Conservation (phyloP, 2,113 vertebrate genomes). For the Gobiocypris rarus region DNA sequence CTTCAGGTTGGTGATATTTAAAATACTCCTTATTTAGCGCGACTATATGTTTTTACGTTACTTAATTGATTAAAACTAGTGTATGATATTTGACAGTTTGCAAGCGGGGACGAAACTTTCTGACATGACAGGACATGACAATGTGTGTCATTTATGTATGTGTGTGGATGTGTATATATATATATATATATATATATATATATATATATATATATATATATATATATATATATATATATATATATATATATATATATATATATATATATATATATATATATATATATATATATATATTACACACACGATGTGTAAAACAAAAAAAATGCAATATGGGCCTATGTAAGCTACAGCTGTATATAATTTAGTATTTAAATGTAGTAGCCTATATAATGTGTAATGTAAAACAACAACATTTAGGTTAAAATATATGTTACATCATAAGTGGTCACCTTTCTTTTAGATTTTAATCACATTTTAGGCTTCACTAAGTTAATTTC, state of each 20-base stretch:
- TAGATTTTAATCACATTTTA: neutral
- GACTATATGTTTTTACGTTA: neutral
- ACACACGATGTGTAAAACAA: too few relatives aligned
- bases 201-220: too few relatives aligned
- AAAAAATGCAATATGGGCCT: too few relatives aligned
- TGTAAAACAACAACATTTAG: neutral
- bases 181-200: too few relatives aligned
- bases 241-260: too few relatives aligned
- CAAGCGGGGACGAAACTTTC: neutral
- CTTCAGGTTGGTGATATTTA: constrained; percentile 23
- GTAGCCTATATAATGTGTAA: too few relatives aligned
- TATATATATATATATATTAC: too few relatives aligned
- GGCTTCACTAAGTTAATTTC: neutral
- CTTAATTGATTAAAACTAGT: neutral
- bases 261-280: too few relatives aligned
- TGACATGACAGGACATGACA: neutral
- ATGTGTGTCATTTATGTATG: too few relatives aligned
- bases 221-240: too few relatives aligned
- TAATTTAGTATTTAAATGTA: neutral
- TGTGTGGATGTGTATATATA: too few relatives aligned
- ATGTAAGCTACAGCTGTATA: neutral
- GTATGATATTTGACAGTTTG: neutral
- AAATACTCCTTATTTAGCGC: neutral
- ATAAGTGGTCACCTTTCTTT: neutral
- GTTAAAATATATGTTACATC: neutral